Evolutionary conservation across 2,888 invertebrate species (phyloP), one percentile per base, ranked within the genome.

Genomic region (Leptothorax acervorum): DNA sequence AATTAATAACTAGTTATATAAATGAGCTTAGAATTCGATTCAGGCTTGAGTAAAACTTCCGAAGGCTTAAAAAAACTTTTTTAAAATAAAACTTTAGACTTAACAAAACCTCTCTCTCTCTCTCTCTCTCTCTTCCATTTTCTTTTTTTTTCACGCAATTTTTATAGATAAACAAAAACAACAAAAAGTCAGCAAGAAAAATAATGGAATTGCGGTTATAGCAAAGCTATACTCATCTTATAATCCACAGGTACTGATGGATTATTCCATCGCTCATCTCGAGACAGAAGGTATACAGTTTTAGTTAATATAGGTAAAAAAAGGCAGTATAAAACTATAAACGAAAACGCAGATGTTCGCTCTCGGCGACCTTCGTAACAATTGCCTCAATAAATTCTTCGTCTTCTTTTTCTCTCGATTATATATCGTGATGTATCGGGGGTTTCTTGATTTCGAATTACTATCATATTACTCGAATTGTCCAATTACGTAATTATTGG

Each of bases 401-500:
- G 18, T 23, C 8, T 45, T 57, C 15, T 31, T 60, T 12, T 39
- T 12, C 39, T 18, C 15, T 51, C 28, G 12, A 23, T 3, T 12
- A 12, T 31, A 3, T 31, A 45, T 31, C n/a, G 3, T 6, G 35
- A 35, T 35, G 35, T 35, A 35, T 35, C 35, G 35, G 11, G 11
- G 48, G n/a, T 75, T 75, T 63, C 48, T 51, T 8, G 55, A 45
- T 68, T 68, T 68, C 68, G 45, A 78, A 68, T 78, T 57, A 78
- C 66, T 42, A 68, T 68, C 18, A 12, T 57, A 57, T 68, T 45
- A 23, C 8, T 31, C 55, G 55, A 68, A 42, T 78, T 68, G 57
- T 45, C n/a, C 55, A 78, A 78, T 78, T 78, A 68, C 55, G 31
- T 57, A 45, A 78, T 68, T 68, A 78, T 78, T 68, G 68, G 42